Conservation (phyloP, 1,140 invertebrate genomes). For the Charaxes varanes region DNA sequence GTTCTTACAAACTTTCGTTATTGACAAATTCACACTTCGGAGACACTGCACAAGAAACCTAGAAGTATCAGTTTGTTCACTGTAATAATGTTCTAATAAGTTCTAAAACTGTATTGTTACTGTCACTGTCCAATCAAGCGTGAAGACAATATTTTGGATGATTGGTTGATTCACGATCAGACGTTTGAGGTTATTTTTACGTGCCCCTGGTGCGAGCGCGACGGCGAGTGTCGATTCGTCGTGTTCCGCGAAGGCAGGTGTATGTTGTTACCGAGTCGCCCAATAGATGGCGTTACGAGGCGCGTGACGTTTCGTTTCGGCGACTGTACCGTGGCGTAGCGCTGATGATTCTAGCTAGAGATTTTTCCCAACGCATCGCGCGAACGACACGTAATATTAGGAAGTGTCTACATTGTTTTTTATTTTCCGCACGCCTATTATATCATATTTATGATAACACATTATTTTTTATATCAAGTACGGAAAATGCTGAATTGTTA, state of each 20-base stretch:
- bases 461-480: neutral
- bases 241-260: conserved; percentile 45
- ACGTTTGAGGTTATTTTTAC: conserved; percentile 68
- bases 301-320: conserved; percentile 58
- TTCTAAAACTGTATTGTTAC: conserved; percentile 19
- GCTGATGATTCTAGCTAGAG: conserved; percentile 65
- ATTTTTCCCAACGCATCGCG: conserved; percentile 64
- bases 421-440: neutral
- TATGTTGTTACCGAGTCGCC: conserved; percentile 20
- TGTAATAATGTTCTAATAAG: conserved; percentile 14
- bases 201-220: conserved; percentile 65
- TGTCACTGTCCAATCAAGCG: conserved; percentile 44
- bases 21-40: conserved; percentile 46
- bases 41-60: conserved; percentile 35
- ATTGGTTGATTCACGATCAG: conserved; percentile 46
- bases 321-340: conserved; percentile 62
- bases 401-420: conserved; percentile 31
- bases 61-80: conserved; percentile 30
- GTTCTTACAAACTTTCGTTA: conserved; percentile 62
- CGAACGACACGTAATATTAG: conserved; percentile 44
- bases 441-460: neutral
- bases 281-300: conserved; percentile 52
- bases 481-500: no score
- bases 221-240: conserved; percentile 54
- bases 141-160: conserved; percentile 48